Evolutionary conservation across 2,888 invertebrate genomes (phyloP).

Genomic region (Folsomia manolachei): DNA sequence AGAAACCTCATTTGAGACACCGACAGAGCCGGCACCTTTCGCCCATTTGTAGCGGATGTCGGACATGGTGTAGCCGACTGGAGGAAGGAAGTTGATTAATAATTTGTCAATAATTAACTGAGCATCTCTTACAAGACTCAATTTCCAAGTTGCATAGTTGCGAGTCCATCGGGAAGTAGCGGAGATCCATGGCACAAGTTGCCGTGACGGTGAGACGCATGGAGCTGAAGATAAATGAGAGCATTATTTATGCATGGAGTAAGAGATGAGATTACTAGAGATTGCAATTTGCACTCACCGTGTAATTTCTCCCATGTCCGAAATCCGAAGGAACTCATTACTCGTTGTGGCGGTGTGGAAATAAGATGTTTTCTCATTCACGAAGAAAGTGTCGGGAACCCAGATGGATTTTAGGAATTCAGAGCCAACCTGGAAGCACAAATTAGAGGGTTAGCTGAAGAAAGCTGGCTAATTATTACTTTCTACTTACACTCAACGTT

Average conservation of each 20-base stretch:
- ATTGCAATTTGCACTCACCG: too few species aligned
- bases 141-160: conserved; percentile 94
- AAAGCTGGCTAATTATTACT: neutral
- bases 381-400: conserved; percentile 87
- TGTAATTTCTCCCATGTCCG: conserved; percentile 89
- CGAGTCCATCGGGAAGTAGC: conserved; percentile 95
- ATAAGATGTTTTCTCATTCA: conserved; percentile 99
- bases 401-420: conserved; percentile 75
- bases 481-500: neutral
- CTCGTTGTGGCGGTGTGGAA: conserved; percentile 99
- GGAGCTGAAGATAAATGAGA: too few species aligned
- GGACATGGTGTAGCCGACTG: conserved; percentile 97
- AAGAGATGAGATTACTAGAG: conserved; percentile 53
- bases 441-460: neutral
- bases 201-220: conserved; percentile 90
- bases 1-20: conserved; percentile 90
- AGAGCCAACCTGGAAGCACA: conserved; percentile 66
- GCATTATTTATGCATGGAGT: neutral
- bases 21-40: conserved; percentile 81
- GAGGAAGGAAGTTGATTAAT: neutral
- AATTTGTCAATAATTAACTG: too few species aligned
- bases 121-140: conserved; percentile 85
- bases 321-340: conserved; percentile 97
- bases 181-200: conserved; percentile 93
- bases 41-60: conserved; percentile 97